Base-by-base conservation (phyloP, 2,888 invertebrate species). In the Marasmarcha lunaedactyla region DNA sequence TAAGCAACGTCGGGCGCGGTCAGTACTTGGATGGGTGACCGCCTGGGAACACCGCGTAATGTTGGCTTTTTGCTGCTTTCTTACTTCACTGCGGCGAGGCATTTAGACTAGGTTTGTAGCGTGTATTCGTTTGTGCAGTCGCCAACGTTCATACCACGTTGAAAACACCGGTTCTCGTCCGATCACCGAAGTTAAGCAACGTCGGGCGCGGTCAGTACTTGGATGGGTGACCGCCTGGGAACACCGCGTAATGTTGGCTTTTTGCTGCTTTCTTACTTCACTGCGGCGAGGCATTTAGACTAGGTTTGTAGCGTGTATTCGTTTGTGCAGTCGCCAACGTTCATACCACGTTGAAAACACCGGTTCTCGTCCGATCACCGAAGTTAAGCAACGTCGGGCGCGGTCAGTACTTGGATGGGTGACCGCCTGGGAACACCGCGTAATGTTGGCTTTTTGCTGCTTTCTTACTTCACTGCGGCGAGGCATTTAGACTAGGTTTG, bases 21-120 rank as follows among this genome's bases (percentile, higher is more conserved):
- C 69, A 76, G 73, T 77, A 77, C 76, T 74, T 76, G 71, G 73
- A 72, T 77, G 74, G 73, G 73, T 74, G 76, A 74, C 73, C 71
- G 69, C 71, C 64, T 71, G 71, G 71, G 70, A 71, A 71, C 68
- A 71, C 70, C 60, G 53, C 66, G 68, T 71, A 67, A 55, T 55
- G 64, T 69, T 68, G 62, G 62, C 63, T 61, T 66, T 63, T 66
- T 63, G 50, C 27, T 44, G 26, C 14, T n/a, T n/a, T n/a, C n/a
- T n/a, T n/a, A n/a, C n/a, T n/a, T n/a, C n/a, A n/a, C n/a, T n/a
- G n/a, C n/a, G n/a, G n/a, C n/a, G n/a, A n/a, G n/a, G n/a, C n/a
- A n/a, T n/a, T n/a, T n/a, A n/a, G n/a, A n/a, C n/a, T n/a, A n/a
- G n/a, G n/a, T n/a, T n/a, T n/a, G n/a, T n/a, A n/a, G n/a, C n/a